Base-by-base conservation (phyloP, 2,797 vertebrate genomes). In the Pteropus rufus region DNA sequence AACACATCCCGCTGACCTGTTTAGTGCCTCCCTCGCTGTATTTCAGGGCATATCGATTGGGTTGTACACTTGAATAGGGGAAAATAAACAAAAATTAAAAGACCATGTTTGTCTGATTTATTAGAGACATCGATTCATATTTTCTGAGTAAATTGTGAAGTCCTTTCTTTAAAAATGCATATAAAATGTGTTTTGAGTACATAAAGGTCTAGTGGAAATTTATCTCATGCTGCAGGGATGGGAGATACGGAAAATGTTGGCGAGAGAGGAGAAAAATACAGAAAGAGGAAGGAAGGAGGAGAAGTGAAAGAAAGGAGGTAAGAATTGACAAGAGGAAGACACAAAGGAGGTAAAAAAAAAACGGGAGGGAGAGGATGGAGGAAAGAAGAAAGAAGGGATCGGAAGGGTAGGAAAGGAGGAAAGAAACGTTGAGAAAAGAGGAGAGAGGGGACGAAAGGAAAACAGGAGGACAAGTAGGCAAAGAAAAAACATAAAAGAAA, bases 71-170 rank as follows among this genome's bases (percentile, higher is more conserved):
- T 94, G 89, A 91, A 1, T 86, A 67, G n/a, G 77, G 31, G 72
- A 82, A 90, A 65, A 87, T 39, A 70, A 90, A 84, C 2, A 0
- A 89, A 97, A 97, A 97, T 86, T 41, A 91, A 98, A 97, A 95
- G 1, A 69, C 14, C 14, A 56, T 69, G 91, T 44, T 8, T 29
- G 36, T 96, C 88, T 90, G 46, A 44, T 87, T 95, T 86, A 94
- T 70, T 31, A 95, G 5, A 80, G 93, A 84, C 64, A 16, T 49
- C 76, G 31, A 88, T 97, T 87, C 62, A 56, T 87, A 62, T 44
- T 89, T 81, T 41, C 76, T 93, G 90, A 93, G 10, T 12, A 89
- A 94, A 89, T 39, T 54, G 26, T 72, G 26, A 89, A 36, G 1
- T 77, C 10, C 1, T 76, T 92, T 95, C 21, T 75, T 83, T 58